Evolutionary conservation across 2,888 invertebrate species (phyloP).

Genomic region (Phanerotoma sp.): DNA sequence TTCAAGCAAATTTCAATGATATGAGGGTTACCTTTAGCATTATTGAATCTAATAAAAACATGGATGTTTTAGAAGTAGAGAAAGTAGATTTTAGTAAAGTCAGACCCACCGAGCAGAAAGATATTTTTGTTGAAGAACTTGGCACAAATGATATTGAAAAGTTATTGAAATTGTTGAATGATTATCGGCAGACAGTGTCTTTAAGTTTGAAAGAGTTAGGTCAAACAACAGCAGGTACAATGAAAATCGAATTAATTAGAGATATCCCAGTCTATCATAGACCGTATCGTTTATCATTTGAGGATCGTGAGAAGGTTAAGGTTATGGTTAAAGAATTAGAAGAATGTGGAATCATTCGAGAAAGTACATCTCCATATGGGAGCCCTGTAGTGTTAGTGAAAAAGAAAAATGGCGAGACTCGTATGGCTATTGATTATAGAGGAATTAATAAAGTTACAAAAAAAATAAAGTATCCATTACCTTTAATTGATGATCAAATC

Average conservation of each 20-base stretch:
- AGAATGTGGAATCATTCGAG: slow-evolving; percentile 29
- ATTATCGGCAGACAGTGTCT: slow-evolving; percentile 10
- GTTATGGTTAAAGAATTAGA: slow-evolving; percentile 30
- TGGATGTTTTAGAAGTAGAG: neutral
- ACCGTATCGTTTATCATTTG: slow-evolving; percentile 29
- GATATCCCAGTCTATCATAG: slow-evolving; percentile 24
- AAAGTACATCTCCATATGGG: slow-evolving; percentile 17
- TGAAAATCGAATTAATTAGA: slow-evolving; percentile 14
- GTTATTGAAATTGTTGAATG: neutral
- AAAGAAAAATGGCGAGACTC: slow-evolving; percentile 33
- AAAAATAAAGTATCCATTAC: slow-evolving; percentile 46
- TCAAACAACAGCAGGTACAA: slow-evolving; percentile 16
- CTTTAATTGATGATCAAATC: slow-evolving; percentile 51
- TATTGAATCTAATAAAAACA: neutral
- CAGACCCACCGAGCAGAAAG: neutral
- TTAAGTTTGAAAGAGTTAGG: slow-evolving; percentile 6
- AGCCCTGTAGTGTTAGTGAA: slow-evolving; percentile 34
- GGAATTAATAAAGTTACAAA: slow-evolving; percentile 41
- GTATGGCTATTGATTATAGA: slow-evolving; percentile 41
- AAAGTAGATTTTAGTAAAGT: slow-evolving; percentile 5
- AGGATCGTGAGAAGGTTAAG: slow-evolving; percentile 31
- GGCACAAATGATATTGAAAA: neutral
- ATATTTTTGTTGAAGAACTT: slow-evolving; percentile 41
- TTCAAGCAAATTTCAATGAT: slow-evolving; percentile 14
- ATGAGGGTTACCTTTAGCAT: neutral